A percentile compares a stretch with the other conserved stretches of the same genome.
These are phyloP conservation scores for Probosciger aterrimus DNA, from an alignment of 2,113 vertebrate genomes.

Conservation along the genomic window DNA sequence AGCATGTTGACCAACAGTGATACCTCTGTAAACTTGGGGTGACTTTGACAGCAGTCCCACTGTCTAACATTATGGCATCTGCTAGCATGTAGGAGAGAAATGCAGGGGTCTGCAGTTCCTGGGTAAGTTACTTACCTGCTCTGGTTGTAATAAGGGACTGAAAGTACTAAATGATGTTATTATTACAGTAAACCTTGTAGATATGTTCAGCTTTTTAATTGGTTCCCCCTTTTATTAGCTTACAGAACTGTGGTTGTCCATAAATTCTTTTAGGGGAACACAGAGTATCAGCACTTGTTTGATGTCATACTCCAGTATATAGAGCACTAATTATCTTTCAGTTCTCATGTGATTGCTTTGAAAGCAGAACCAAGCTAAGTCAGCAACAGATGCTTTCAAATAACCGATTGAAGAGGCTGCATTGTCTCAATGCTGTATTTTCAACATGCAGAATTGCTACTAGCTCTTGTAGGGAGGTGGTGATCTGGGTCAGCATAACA, in stretches of 20 bases:
- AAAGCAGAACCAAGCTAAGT: not conserved
- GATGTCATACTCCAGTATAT: not conserved
- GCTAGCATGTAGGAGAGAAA: not conserved
- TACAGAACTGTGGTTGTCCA: not conserved
- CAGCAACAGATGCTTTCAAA: accelerated
- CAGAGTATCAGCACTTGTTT: not conserved
- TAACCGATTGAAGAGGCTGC: accelerated
- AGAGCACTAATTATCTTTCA: not conserved
- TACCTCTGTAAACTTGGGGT: not conserved
- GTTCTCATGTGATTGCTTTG: not conserved
- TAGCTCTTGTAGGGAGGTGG: not conserved
- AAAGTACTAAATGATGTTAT: not conserved
- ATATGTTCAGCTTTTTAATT: not conserved
- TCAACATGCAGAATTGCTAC: not conserved
- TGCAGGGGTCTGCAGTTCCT: not conserved
- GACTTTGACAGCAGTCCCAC: not conserved
- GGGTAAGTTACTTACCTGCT: not conserved
- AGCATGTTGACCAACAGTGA: not conserved
- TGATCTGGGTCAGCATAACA: not conserved
- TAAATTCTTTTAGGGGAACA: not conserved
- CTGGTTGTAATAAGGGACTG: not conserved
- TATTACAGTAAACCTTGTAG: not conserved
- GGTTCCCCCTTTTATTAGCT: not conserved
- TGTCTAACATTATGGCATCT: not conserved
- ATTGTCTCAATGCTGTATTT: not conserved